Conservation (phyloP, 2,888 invertebrate species). For the Hylaea fasciaria region DNA sequence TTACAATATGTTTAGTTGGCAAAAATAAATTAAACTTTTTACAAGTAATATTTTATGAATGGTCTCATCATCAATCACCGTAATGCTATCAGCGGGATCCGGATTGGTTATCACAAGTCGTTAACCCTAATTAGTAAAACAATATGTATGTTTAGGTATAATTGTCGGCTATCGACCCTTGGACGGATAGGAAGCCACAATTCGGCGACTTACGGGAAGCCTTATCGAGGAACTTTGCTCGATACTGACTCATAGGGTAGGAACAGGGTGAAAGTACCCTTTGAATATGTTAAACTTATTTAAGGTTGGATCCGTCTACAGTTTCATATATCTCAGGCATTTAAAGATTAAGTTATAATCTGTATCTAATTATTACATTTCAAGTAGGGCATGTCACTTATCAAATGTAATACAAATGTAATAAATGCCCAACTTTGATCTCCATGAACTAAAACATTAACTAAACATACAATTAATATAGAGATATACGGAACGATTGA, state of each 20-base stretch:
- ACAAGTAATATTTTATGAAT: too few relatives aligned
- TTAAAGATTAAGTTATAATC: too few relatives aligned
- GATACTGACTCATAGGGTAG: conserved; percentile 56
- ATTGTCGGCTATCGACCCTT: conserved; percentile 53
- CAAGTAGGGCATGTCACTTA: too few relatives aligned
- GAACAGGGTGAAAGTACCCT: conserved; percentile 14
- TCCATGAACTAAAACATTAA: too few relatives aligned
- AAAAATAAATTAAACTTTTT: too few relatives aligned
- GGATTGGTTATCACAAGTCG: conserved; percentile 25
- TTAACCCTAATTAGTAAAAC: conserved; percentile 29
- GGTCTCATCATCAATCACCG: conserved; percentile 18
- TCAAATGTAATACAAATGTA: too few relatives aligned
- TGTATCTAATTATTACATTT: too few relatives aligned
- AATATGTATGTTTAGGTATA: conserved; percentile 16
- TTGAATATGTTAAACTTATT: conserved; percentile 4
- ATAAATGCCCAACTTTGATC: too few relatives aligned
- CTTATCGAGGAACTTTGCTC: conserved; percentile 62
- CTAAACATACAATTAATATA: not conserved
- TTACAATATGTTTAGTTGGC: too few relatives aligned
- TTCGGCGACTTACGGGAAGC: conserved; percentile 75
- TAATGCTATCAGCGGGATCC: conserved; percentile 8
- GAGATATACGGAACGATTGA: conserved; percentile 1
- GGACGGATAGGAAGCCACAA: conserved; percentile 71
- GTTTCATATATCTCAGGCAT: not conserved
- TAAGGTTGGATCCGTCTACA: not conserved